A percentile compares a stretch with the other conserved stretches of the same genome.
These are phyloP conservation scores for Papilio glaucus DNA, from an alignment of 1,140 invertebrate genomes.

Conservation along the genomic window DNA sequence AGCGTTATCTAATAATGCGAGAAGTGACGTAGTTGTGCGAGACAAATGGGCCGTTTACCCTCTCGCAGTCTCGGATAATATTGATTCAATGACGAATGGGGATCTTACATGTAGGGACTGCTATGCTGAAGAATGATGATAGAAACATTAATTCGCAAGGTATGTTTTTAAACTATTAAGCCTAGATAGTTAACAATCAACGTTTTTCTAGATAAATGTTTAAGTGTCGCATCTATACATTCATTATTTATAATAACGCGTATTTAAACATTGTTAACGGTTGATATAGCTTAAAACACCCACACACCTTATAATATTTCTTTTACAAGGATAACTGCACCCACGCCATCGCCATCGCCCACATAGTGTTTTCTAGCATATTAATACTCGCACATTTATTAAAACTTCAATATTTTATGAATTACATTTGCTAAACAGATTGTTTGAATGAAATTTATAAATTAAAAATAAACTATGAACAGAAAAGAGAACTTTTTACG, in stretches of 20 bases:
- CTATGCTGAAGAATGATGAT: neutral
- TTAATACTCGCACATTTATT: neutral
- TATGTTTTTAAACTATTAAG: neutral
- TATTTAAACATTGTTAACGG: neutral
- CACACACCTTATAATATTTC: neutral
- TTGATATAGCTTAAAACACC: neutral
- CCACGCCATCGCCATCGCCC: neutral
- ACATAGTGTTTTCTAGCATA: neutral
- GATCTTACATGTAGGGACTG: neutral
- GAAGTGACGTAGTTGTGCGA: too few species aligned
- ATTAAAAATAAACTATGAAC: neutral
- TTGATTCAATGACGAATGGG: neutral
- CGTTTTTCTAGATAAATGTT: neutral
- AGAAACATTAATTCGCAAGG: neutral
- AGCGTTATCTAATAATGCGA: too few species aligned
- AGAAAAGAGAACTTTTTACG: too few species aligned
- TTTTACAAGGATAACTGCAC: neutral
- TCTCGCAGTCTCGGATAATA: neutral
- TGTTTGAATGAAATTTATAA: neutral
- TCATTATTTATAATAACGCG: neutral
- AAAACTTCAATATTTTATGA: neutral
- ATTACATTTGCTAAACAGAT: neutral
- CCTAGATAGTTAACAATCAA: too few species aligned
- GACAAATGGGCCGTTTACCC: too few species aligned
- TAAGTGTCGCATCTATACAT: neutral